Evolutionary conservation across 2,888 invertebrate genomes (phyloP).

Genomic region (Adineta ricciae): DNA sequence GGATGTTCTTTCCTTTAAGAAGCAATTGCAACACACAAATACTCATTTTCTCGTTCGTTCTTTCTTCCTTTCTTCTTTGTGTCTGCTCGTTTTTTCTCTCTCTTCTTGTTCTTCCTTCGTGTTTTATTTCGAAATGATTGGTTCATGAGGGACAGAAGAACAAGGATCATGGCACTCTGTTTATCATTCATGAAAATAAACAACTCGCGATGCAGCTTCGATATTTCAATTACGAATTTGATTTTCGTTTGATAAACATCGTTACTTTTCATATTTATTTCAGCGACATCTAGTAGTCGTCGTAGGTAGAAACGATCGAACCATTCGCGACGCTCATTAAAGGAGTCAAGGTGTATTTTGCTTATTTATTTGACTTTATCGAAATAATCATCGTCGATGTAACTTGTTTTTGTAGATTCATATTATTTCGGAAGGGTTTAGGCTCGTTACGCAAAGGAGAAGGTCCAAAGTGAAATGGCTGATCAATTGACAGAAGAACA

Average conservation of each 20-base stretch:
- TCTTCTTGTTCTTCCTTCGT: neutral
- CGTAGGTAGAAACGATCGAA: neutral
- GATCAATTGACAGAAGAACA: constrained; percentile 34
- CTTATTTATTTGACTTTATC: neutral
- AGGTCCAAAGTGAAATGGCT: constrained; percentile 23
- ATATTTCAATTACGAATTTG: neutral
- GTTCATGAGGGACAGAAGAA: neutral
- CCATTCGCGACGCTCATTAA: neutral
- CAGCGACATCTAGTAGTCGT: neutral
- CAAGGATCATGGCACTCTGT: neutral
- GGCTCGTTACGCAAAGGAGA: neutral
- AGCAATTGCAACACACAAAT: neutral
- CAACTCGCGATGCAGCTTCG: neutral
- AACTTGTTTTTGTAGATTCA: neutral
- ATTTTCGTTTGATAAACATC: neutral
- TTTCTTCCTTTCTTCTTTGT: neutral
- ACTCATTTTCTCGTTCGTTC: neutral
- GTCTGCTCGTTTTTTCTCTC: neutral
- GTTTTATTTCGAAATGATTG: neutral
- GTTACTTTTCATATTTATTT: neutral
- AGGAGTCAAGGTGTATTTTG: neutral
- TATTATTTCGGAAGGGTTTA: neutral
- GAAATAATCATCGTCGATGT: neutral
- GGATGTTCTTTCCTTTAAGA: neutral
- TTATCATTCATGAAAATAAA: neutral